Base-by-base conservation (phyloP, 2,797 vertebrate genomes). In the Coranthus polyacanthus region DNA sequence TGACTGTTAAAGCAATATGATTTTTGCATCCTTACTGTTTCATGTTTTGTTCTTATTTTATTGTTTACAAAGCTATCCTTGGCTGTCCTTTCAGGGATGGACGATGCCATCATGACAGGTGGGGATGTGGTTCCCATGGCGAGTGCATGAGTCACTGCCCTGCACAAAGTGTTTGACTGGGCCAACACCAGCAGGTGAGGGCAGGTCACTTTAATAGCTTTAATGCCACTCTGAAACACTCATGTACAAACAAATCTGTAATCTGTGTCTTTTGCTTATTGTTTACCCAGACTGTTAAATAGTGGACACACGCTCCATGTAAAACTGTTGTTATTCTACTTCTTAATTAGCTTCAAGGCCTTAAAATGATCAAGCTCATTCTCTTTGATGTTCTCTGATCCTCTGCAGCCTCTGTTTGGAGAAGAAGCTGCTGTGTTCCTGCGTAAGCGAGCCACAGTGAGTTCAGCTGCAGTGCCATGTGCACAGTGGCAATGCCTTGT, bases 131-230 rank as follows among this genome's bases (percentile, higher is more conserved):
- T 96, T 64, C 95, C 96, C 47, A 95, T 96, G 95, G 96, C 95
- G 72, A 93, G 95, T 1, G 95, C 96, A 36, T 96, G 96, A n/a
- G 95, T 97, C 79, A 97, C 96, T 0, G 96, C 96, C 67, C 95
- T 97, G 95, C 95, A 97, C 89, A 97, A 97, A 58, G 95, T 97
- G 72, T 97, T 97, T 0, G 95, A 96, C 83, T 96, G 94, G 95
- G 96, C 96, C 36, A 92, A 83, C 72, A 95, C 95, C 75, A 97
- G 95, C 41, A 90, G 94, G 42, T 89, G 93, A 62, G 95, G 95
- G 96, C 96, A 82, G 92, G 94, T 44, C 42, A 12, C 41, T 39
- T n/a, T 63, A 51, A 17, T 6, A 26, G 24, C 24, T 39, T 55
- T 17, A 54, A 41, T 38, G 57, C 21, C 45, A 29, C 72, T 59